Evolutionary conservation across 2,888 invertebrate genomes (phyloP), one percentile per base, ranked within the genome.

Genomic region (Coelopa pilipes): DNA sequence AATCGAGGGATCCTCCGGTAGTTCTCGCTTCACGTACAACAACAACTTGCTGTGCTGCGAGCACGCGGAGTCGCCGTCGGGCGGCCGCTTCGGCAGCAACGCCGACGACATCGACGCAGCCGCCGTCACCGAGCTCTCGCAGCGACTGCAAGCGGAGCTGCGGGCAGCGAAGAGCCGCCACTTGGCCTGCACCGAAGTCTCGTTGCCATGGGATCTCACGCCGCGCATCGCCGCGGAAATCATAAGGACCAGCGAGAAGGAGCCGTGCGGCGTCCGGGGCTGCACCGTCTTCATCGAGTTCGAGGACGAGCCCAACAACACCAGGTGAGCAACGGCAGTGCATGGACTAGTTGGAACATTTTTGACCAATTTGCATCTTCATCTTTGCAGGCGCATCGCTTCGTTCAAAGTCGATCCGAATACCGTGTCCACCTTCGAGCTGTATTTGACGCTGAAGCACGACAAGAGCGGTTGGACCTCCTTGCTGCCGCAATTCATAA

Each of bases 371-470:
- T 3, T 59, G 1, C 53, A 17, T 70, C 13, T 55, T 70, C 63
- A 55, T 60, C 50, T 10, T 78, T 80, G 12, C 79, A 90, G 94
- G 81, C 90, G 92, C 83, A 90, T 96, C 81, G 94, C 95, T 73
- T 93, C 93, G 82, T 91, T 96, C 87, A 93, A 95, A 88, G 93
- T 94, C 84, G 96, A 96, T 89, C 93, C 94, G 70, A 92, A 92
- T 85, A 94, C 95, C 47, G 93, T 96, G 69, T 94, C 96, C 76
- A 97, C 96, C 77, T 97, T 96, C 87, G 96, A 97, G 88, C 90
- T 97, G 82, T 94, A 94, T 88, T 90, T 97, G 79, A 96, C 95
- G 70, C 90, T 97, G 80, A 94, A 94, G 87, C 96, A 96, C 86
- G 94, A 95, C 84, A 92, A 92, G 76, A 92, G 94, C 82, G 93